Evolutionary conservation across 2,888 invertebrate species (phyloP), one percentile per base, ranked within the genome.

Genomic region (Chrysina gloriosa): DNA sequence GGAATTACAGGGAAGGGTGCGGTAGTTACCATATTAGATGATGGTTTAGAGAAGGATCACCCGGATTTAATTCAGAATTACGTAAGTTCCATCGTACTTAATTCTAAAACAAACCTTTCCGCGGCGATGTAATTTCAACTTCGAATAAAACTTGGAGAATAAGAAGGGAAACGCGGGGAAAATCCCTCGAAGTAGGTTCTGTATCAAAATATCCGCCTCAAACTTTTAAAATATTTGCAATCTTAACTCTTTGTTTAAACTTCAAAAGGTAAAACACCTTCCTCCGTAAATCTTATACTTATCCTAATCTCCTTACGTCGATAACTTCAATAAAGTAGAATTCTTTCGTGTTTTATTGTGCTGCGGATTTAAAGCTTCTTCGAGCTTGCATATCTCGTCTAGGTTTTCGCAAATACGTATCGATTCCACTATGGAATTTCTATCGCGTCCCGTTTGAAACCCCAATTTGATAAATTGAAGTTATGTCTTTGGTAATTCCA

Each of bases 11-110:
- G 98, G 31, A 91, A 91, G 77, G 96, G 96, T 31, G 93, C 98
- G 16, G 97, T 97, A 14, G 97, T 98, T 71, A 97, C 98, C 52
- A 98, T 98, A 75, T 88, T 98, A 56, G 98, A 98, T 81, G 98
- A 98, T 81, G 98, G 98, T 23, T 87, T 98, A 39, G 97, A 98
- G 82, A 96, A 94, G 70, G 94, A 96, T 84, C 97, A 98, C 85
- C 97, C 97, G 0, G 98, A 98, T 83, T 89, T 98, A 73, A 84
- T 89, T 64, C 88, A 89, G 75, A 98, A 98, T 86, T 98, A 97
- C 84, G 97, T 97, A 86, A 92, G 95, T 90, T 14, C 34, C 9
- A 39, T 47, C 3, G 1, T 9, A 5, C n/a, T 36, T 16, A 45
- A 16, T 45, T 45, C 19, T 45, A 45, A 36, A 11, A 9, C 14